A percentile compares a stretch with the other conserved stretches of the same genome.
Evolutionary conservation across 2,797 vertebrate species (phyloP).

Genomic region (Phalloptychus januarius): DNA sequence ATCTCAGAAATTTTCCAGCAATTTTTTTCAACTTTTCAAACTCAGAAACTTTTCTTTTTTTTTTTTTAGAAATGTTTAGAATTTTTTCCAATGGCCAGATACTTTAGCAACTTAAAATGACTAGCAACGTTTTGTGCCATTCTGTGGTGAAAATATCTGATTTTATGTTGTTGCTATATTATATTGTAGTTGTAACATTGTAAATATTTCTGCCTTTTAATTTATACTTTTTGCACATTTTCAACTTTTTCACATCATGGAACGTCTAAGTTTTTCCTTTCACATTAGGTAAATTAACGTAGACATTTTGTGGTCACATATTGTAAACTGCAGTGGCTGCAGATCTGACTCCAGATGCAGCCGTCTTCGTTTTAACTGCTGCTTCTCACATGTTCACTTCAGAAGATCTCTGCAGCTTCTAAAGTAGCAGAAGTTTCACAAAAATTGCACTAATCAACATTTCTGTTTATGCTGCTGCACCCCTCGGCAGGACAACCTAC

Average conservation of each 20-base stretch:
- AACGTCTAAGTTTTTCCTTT: not conserved
- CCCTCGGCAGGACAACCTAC: constrained; percentile 4
- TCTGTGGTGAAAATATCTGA: too few relatives aligned
- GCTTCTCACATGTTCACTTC: not conserved
- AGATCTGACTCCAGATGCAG: not conserved
- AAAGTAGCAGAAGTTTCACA: not conserved
- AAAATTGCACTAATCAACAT: constrained; percentile 4
- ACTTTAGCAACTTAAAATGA: too few relatives aligned
- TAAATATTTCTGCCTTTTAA: not conserved
- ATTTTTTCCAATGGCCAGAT: too few relatives aligned
- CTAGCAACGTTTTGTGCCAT: too few relatives aligned
- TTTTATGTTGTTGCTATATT: not conserved
- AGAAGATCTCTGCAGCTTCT: not conserved
- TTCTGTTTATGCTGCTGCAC: constrained; percentile 6
- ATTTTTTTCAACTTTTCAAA: too few relatives aligned
- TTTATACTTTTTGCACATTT: not conserved
- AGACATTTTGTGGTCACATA: not conserved
- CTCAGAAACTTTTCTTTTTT: too few relatives aligned
- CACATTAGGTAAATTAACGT: not conserved
- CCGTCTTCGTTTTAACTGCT: not conserved
- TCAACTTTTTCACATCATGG: not conserved
- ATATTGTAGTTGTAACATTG: not conserved
- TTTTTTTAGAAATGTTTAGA: too few relatives aligned
- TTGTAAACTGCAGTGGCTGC: not conserved
- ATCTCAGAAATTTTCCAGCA: too few relatives aligned